These are phyloP conservation scores for Drosophila subpulchrella DNA, from an alignment of 1,140 invertebrate species.

Conservation along the genomic window DNA sequence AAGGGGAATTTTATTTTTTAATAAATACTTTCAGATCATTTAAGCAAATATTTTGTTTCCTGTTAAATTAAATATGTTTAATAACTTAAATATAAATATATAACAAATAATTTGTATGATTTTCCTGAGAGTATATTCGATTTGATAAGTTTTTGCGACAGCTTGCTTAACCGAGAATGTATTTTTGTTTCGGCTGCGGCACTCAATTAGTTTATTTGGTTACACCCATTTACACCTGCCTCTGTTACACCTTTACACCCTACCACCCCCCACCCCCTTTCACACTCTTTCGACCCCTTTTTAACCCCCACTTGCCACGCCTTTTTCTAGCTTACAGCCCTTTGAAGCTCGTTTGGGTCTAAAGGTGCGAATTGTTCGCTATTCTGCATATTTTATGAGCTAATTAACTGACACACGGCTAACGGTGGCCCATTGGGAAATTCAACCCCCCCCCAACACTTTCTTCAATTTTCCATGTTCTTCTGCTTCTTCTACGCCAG, in stretches of 20 bases:
- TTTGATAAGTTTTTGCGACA: not conserved
- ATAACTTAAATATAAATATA: too few relatives aligned
- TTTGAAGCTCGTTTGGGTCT: constrained; percentile 47
- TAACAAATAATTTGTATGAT: not conserved
- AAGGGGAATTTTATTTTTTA: too few relatives aligned
- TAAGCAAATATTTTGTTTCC: too few relatives aligned
- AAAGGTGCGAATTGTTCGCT: constrained; percentile 76
- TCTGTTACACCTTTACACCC: too few relatives aligned
- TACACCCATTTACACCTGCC: constrained; percentile 26
- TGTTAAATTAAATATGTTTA: too few relatives aligned
- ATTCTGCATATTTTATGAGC: constrained; percentile 82
- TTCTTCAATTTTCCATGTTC: not conserved
- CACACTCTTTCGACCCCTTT: too few relatives aligned
- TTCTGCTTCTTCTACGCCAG: constrained; percentile 12
- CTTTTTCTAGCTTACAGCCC: constrained; percentile 24
- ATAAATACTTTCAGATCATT: too few relatives aligned
- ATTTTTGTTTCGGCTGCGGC: constrained; percentile 50
- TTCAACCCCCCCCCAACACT: not conserved
- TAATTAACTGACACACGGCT: constrained; percentile 78
- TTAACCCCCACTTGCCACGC: not conserved
- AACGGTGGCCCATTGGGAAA: constrained; percentile 30
- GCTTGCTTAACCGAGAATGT: constrained; percentile 5
- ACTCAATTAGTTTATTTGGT: constrained; percentile 73
- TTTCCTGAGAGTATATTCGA: not conserved
- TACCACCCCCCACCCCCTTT: not conserved